phyloP scores from a whole-genome alignment of 1,140 invertebrate species.

The Pissodes strobi region DNA sequence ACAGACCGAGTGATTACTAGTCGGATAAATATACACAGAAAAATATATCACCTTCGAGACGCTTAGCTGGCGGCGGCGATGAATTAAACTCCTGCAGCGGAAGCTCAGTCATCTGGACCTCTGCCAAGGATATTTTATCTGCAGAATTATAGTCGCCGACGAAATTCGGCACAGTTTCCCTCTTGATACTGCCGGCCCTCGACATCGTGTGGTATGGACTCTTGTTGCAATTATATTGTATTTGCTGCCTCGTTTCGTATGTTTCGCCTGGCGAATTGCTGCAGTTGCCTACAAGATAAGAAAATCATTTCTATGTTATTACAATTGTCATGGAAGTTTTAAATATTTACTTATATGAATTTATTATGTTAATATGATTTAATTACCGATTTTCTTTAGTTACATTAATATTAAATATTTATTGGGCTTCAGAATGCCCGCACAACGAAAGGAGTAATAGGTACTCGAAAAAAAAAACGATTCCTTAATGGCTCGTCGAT shows the following conservation, averaged over 20 bases:
- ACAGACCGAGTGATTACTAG: too few species aligned
- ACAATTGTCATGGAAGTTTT: too few species aligned
- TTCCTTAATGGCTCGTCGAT: too few species aligned
- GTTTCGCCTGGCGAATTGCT: conserved; percentile 63
- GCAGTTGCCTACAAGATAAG: conserved; percentile 58
- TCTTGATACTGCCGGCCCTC: conserved; percentile 45
- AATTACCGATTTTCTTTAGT: too few species aligned
- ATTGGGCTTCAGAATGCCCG: too few species aligned
- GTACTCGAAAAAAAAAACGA: too few species aligned
- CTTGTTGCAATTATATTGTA: conserved; percentile 59
- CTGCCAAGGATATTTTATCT: conserved; percentile 65
- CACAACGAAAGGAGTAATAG: too few species aligned
- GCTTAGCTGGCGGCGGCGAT: conserved; percentile 63
- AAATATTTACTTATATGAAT: too few species aligned
- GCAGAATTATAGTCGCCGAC: conserved; percentile 66
- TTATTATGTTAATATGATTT: too few species aligned
- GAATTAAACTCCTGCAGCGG: conserved; percentile 69
- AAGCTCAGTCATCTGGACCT: conserved; percentile 69
- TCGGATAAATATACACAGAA: too few species aligned
- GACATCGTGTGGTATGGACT: conserved; percentile 41
- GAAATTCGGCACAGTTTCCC: conserved; percentile 60
- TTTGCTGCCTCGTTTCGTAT: conserved; percentile 62
- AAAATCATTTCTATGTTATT: too few species aligned
- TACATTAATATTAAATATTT: too few species aligned
- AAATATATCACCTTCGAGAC: conserved; percentile 56